Conservation (phyloP, 1,140 invertebrate genomes). For the Pollicipes pollicipes region DNA sequence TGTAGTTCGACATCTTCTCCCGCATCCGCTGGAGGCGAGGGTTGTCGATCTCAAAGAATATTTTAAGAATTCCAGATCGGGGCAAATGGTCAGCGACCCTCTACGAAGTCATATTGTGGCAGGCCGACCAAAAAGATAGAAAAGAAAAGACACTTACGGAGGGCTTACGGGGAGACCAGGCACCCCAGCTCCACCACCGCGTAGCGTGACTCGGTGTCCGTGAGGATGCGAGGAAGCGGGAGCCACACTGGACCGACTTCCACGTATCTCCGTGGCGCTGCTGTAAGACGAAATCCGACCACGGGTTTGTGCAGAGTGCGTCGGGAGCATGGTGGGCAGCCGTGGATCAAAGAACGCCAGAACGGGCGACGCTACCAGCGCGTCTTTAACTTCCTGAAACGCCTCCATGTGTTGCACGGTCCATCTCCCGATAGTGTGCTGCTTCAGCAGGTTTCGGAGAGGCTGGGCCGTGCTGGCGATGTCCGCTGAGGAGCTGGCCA, state of each 20-base stretch:
- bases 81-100: background rate
- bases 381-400: constrained; percentile 13
- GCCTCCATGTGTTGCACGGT: constrained; percentile 14
- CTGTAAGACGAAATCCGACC: constrained; percentile 16
- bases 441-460: constrained; percentile 14
- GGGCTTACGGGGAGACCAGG: constrained; percentile 12
- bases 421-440: constrained; percentile 11
- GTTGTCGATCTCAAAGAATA: constrained; percentile 6
- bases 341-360: constrained; percentile 13
- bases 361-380: constrained; percentile 11
- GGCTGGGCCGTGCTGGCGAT: constrained; percentile 14
- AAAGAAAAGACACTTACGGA: constrained; percentile 15
- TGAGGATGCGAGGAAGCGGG: constrained; percentile 8
- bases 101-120: constrained; percentile 3
- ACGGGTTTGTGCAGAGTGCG: constrained; percentile 13
- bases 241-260: constrained; percentile 15
- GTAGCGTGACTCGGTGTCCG: constrained; percentile 13
- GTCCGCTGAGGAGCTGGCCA: too few species aligned
- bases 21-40: constrained; percentile 15
- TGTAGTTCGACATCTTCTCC: constrained; percentile 11
- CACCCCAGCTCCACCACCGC: constrained; percentile 17
- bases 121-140: background rate
- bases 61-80: background rate
- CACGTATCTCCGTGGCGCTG: constrained; percentile 13
- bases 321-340: constrained; percentile 11